Base-by-base conservation (phyloP, 1,140 invertebrate species). In the Drosophila tsacasi region DNA sequence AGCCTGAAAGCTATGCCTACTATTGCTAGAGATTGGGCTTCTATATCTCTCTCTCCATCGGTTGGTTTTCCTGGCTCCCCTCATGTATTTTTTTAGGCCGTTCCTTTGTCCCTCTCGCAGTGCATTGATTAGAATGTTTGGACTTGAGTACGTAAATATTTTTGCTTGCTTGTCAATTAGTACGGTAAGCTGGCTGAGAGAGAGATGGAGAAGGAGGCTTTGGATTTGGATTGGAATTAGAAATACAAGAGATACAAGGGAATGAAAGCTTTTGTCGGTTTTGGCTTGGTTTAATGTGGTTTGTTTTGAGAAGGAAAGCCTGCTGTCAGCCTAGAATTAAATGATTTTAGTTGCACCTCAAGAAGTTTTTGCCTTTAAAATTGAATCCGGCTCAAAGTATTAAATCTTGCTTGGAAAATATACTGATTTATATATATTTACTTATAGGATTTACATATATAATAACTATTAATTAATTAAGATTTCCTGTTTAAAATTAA, bases 91-190 rank as follows among this genome's bases (percentile, higher is more conserved):
- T 49, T 61, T 47, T 52, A 61, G 58, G 42, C 44, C 65, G 21
- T 23, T 52, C 35, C 71, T 57, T 66, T 82, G 72, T 69, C 71
- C 40, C 42, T 39, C 66, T 40, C 66, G 59, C 42, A 81, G 78
- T 90, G 86, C 85, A 90, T 90, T 90, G 85, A 90, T 90, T 90
- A 90, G 85, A 91, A 91, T 90, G 85, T 90, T 90, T 90, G 86
- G 86, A 90, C 86, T 90, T 81, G 86, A 89, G 85, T 84, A 85
- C 79, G 86, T 79, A 90, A 90, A 90, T 90, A 91, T 90, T 90
- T 85, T 90, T 91, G 86, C 85, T 90, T 90, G 82, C 86, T 67
- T 90, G 85, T 90, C 85, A 90, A 90, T 90, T 90, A 90, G 85
- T 82, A 72, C 77, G 84, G 63, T 90, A 84, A 89, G 84, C 85